Conservation (phyloP, 37 sponge, comb jelly and placozoan species). For the Oscarella lobularis region DNA sequence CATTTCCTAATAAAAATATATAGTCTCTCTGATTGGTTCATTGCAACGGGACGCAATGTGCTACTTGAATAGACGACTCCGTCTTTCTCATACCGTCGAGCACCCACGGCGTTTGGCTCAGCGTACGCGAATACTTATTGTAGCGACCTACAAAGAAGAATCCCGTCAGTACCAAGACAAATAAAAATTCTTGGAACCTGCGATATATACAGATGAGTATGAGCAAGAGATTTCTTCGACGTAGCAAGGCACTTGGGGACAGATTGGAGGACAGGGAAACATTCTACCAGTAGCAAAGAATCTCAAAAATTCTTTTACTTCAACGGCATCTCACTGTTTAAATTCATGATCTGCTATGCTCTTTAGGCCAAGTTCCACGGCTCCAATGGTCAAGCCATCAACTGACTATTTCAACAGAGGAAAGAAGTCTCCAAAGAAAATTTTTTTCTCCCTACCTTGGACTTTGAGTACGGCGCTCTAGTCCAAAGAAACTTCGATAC, state of each 20-base stretch:
- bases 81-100: conserved; percentile 69
- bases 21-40: not conserved
- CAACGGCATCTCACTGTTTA: too few relatives aligned
- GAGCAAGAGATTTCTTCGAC: not conserved
- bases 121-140: conserved; percentile 69
- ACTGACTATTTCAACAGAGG: too few relatives aligned
- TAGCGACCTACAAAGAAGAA: conserved; percentile 75
- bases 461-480: too few relatives aligned
- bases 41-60: conserved; percentile 6
- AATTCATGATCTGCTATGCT: too few relatives aligned
- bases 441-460: too few relatives aligned
- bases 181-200: not conserved
- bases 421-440: too few relatives aligned
- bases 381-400: too few relatives aligned
- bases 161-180: not conserved
- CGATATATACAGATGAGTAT: not conserved
- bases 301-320: too few relatives aligned
- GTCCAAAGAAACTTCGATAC: too few relatives aligned
- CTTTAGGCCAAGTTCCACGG: too few relatives aligned
- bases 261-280: not conserved
- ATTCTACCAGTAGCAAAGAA: too few relatives aligned
- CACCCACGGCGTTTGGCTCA: conserved; percentile 93
- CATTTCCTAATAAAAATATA: not conserved
- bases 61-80: conserved; percentile 48
- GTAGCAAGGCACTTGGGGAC: not conserved